Evolutionary conservation across 2,888 invertebrate species (phyloP).

Genomic region (Cheilosia urbana): DNA sequence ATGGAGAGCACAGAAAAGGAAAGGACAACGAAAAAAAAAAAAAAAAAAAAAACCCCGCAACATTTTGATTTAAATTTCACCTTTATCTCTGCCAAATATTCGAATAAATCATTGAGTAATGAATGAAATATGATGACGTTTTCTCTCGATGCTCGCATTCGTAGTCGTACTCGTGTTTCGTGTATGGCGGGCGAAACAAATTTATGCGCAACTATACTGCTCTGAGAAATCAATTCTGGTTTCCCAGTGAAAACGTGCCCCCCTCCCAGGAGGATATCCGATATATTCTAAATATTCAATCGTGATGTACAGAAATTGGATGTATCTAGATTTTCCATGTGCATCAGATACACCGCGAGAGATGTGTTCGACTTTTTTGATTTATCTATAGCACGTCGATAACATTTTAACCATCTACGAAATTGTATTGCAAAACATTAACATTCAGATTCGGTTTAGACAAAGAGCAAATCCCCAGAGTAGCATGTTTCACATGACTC

Average conservation of each 20-base stretch:
- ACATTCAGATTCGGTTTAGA: conserved; percentile 73
- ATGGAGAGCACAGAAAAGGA: neutral
- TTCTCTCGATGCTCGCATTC: conserved; percentile 45
- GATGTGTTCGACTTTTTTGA: conserved; percentile 53
- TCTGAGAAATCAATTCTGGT: conserved; percentile 71
- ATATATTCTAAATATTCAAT: conserved; percentile 69
- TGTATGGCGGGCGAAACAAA: conserved; percentile 53
- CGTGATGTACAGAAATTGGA: conserved; percentile 64
- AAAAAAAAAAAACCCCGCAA: conserved; percentile 48
- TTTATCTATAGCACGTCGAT: conserved; percentile 71
- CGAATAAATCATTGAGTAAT: conserved; percentile 75
- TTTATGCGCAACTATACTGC: conserved; percentile 73
- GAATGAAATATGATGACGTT: conserved; percentile 76
- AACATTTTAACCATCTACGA: conserved; percentile 65
- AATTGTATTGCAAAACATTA: conserved; percentile 72
- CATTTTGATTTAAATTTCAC: conserved; percentile 74
- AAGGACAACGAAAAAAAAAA: neutral
- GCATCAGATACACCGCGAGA: conserved; percentile 2
- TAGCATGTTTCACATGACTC: conserved; percentile 36
- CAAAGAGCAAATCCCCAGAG: conserved; percentile 44
- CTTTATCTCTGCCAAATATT: conserved; percentile 75
- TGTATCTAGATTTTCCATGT: conserved; percentile 50
- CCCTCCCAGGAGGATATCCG: conserved; percentile 52
- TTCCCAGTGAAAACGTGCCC: conserved; percentile 30
- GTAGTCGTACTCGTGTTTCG: neutral